A percentile compares a stretch with the other conserved stretches of the same genome.
Evolutionary conservation across 2,888 invertebrate species (phyloP).

Genomic region (Drosophila putrida): DNA sequence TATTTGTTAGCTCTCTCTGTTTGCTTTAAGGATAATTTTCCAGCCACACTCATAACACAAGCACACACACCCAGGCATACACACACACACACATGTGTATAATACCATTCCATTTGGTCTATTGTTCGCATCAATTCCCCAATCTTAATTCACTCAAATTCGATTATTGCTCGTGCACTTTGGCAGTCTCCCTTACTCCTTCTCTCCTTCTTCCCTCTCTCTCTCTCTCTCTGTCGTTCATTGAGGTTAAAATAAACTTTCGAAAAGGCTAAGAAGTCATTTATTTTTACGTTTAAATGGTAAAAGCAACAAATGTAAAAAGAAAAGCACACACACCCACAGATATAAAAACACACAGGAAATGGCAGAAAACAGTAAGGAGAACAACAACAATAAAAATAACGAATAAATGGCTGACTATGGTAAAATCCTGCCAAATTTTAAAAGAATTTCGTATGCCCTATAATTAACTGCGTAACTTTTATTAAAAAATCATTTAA

Average conservation of each 20-base stretch:
- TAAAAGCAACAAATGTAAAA: conserved; percentile 68
- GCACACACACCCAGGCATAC: conserved; percentile 15
- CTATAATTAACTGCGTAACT: conserved; percentile 20
- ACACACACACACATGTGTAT: conserved; percentile 27
- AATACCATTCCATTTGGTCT: conserved; percentile 46
- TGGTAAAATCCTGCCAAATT: conserved; percentile 38
- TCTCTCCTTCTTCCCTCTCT: neutral
- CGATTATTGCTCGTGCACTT: conserved; percentile 79
- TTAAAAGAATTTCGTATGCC: conserved; percentile 27
- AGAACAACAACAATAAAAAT: conserved; percentile 43
- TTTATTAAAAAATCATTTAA: neutral
- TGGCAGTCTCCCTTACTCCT: conserved; percentile 5
- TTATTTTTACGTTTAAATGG: conserved; percentile 78
- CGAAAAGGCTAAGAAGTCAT: conserved; percentile 76
- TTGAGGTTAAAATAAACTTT: conserved; percentile 80
- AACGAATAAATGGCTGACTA: conserved; percentile 25
- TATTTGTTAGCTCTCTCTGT: conserved; percentile 65
- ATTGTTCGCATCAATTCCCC: conserved; percentile 76
- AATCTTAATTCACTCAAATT: conserved; percentile 83
- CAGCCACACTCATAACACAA: conserved; percentile 40
- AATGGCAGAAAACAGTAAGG: conserved; percentile 41
- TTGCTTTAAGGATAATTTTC: conserved; percentile 77
- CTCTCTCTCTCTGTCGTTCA: conserved; percentile 28
- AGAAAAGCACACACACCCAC: conserved; percentile 31
- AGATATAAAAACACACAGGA: conserved; percentile 27